Evolutionary conservation across 2,888 invertebrate species (phyloP), one percentile per base, ranked within the genome.

Genomic region (Subacronicta megacephala): DNA sequence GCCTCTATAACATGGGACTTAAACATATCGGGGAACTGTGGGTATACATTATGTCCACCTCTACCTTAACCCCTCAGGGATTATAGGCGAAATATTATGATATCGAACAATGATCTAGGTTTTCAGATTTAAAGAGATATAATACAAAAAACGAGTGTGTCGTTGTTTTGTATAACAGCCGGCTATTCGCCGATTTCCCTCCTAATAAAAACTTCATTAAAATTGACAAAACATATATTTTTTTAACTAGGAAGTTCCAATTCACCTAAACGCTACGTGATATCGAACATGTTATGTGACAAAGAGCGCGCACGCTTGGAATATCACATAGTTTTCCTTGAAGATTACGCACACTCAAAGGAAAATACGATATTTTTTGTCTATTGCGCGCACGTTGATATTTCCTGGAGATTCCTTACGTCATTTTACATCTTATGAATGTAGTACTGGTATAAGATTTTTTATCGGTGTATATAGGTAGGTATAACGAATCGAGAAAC

Each of bases 311-410:
- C 53, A 13, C 33, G 36, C 0, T 13, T 20, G 43, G 58, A 40
- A 67, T 67, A 43, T 42, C 10, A 40, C 20, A 13, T 5, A 36
- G n/a, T 52, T 65, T 70, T 66, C 71, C 65, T 66, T 17, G 1
- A 36, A 36, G 64, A 70, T 63, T 63, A 63, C 57, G 51, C 7
- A 47, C 20, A 3, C 35, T 23, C 5, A 42, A 35, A 52, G 47
- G 71, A 52, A 63, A 66, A 63, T 49, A 16, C 3, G 10, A 47
- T 44, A 17, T 18, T 26, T 7, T 26, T 37, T 10, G 16, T 1
- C n/a, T 15, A 45, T 9, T 42, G 55, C 50, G 37, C 41, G 44
- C 50, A 17, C 33, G 44, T 47, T 45, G 33, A 40, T 29, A 45
- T 56, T 63, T 47, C 37, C 41, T 36, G 44, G 40, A 23, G 16